Percentiles rank a stretch among this genome's conserved stretches.
These are phyloP conservation scores for Glaucidium brasilianum DNA, from an alignment of 2,113 vertebrate genomes.

Conservation along the genomic window DNA sequence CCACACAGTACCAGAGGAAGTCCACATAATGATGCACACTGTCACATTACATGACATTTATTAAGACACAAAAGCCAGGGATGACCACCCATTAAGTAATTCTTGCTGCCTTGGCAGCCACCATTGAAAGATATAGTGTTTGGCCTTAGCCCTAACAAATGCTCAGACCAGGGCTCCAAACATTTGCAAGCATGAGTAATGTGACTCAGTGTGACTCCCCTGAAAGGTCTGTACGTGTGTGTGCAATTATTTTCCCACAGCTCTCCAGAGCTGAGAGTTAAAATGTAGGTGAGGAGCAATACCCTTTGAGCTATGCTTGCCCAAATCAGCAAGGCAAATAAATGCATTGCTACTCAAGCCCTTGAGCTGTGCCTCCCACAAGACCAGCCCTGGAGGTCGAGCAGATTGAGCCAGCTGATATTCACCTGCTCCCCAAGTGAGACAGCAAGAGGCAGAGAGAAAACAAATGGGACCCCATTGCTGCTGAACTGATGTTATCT, in stretches of 20 bases:
- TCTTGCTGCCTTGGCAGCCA: neutral
- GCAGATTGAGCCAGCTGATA: slow-evolving; percentile 58
- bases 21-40: neutral
- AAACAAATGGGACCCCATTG: slow-evolving; percentile 40
- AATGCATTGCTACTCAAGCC: neutral
- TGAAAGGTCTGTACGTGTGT: neutral
- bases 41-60: neutral
- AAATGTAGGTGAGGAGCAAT: neutral
- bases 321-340: slow-evolving; percentile 14
- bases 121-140: neutral
- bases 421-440: slow-evolving; percentile 56
- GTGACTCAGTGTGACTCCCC: neutral
- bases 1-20: neutral
- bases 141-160: neutral
- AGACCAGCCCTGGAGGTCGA: neutral
- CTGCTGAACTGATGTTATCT: slow-evolving; percentile 65
- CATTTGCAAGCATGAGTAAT: neutral
- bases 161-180: neutral
- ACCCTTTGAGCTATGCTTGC: neutral
- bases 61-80: neutral
- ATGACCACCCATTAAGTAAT: neutral
- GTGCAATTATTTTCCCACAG: neutral
- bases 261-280: neutral
- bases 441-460: slow-evolving; percentile 12
- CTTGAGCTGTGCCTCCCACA: neutral